Conservation (phyloP, 2,113 vertebrate species). For the Entelurus aequoreus region DNA sequence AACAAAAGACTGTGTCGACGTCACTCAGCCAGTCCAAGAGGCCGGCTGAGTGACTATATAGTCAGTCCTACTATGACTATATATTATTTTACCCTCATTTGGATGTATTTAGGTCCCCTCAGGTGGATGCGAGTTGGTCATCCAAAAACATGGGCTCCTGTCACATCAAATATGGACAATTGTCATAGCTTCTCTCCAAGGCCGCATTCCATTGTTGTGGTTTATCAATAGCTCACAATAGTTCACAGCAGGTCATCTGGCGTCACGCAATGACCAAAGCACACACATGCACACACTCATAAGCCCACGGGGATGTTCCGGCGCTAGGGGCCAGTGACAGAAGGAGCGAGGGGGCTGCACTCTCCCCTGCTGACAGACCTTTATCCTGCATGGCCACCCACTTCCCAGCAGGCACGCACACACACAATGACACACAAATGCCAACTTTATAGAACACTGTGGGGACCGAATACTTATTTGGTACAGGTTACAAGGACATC, state of each 20-base stretch:
- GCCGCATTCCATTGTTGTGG: constrained; percentile 24
- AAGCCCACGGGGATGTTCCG: constrained; percentile 33
- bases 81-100: background rate
- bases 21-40: no score
- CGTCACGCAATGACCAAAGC: constrained; percentile 18
- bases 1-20: no score
- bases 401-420: constrained; percentile 5
- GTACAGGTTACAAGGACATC: constrained; percentile 15
- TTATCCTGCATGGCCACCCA: constrained; percentile 15
- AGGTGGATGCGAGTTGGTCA: constrained; percentile 28
- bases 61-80: background rate
- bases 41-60: no score
- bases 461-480: background rate
- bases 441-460: background rate
- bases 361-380: constrained; percentile 30
- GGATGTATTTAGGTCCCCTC: background rate
- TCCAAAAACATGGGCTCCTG: constrained; percentile 24
- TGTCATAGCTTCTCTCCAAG: constrained; percentile 6
- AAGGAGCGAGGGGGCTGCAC: constrained; percentile 52
- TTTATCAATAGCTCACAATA: constrained; percentile 51
- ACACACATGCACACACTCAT: constrained; percentile 20
- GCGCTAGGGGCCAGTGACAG: constrained; percentile 53
- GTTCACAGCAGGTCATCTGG: constrained; percentile 41
- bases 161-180: constrained; percentile 33
- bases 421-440: background rate